Percentiles rank a stretch among this genome's conserved stretches.
These are phyloP conservation scores for Leucophenga montana DNA, from an alignment of 2,888 invertebrate species.

Conservation along the genomic window DNA sequence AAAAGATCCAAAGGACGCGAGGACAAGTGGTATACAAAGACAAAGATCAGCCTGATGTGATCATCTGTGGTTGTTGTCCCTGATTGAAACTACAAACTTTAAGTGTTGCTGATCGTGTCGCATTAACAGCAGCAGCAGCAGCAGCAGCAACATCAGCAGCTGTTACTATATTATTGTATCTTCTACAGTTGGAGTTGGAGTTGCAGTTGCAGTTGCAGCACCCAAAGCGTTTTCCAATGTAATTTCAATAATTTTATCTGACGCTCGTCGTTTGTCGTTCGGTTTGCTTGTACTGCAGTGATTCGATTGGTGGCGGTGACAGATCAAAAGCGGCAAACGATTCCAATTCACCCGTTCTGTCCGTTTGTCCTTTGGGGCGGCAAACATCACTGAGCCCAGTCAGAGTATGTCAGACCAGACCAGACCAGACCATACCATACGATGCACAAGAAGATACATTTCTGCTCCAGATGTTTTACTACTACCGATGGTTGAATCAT, in stretches of 20 bases:
- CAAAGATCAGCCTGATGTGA: background rate
- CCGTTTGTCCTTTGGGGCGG: conserved; percentile 10
- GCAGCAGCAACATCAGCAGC: conserved; percentile 41
- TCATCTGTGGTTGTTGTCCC: conserved; percentile 25
- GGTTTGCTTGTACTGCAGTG: conserved; percentile 29
- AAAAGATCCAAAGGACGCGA: background rate
- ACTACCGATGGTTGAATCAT: background rate
- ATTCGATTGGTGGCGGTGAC: conserved; percentile 64
- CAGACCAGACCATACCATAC: background rate
- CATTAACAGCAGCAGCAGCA: conserved; percentile 11
- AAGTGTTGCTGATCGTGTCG: conserved; percentile 62
- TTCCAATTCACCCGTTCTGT: background rate
- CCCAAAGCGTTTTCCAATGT: conserved; percentile 54
- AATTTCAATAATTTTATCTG: conserved; percentile 71
- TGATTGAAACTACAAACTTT: conserved; percentile 25
- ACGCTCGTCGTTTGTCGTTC: conserved; percentile 56
- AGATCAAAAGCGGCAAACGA: conserved; percentile 54
- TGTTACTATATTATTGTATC: conserved; percentile 20
- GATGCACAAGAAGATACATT: background rate
- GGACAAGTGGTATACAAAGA: background rate
- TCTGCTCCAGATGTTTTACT: conserved; percentile 26
- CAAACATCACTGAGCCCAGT: conserved; percentile 17
- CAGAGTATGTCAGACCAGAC: no score
- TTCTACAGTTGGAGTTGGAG: background rate
- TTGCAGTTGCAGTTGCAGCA: background rate